Evolutionary conservation across 1,140 invertebrate genomes (phyloP), one percentile per base, ranked within the genome.

Genomic region (Drosophila asahinai): DNA sequence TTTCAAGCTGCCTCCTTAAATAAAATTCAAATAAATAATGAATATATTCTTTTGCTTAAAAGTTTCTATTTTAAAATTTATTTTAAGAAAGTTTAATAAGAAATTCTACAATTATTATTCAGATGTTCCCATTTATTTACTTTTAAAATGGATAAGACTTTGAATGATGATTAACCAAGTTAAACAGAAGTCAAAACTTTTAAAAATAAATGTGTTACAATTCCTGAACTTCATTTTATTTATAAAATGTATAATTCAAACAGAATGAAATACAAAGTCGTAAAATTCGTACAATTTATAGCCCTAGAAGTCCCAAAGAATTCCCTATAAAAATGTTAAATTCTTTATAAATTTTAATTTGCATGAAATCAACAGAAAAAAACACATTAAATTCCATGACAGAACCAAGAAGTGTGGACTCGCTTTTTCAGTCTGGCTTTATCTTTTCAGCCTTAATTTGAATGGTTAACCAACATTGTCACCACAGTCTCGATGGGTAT

Each of bases 371-470:
- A 19, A 38, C 52, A 55, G 15, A 22, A 3, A 55, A 25, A 25
- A 25, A 25, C 22, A 55, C 11, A 12, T 3, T 15, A 5, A 38
- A 9, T 38, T 3, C 12, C 12, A 19, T 1, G 6, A 1, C 6
- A 14, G 22, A 38, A 15, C 52, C 30, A 9, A 38, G 11, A 38
- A 15, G 12, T 38, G 19, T 25, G 5, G 5, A 22, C 11, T 15
- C 8, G 8, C 62, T 17, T 8, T 38, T 52, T 38, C 12, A 19
- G 5, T 5, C 14, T 38, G 11, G 17, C 40, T 33, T 9, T 27
- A 38, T 17, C 4, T 2, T 57, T n/a, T 17, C 36, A 30, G 25
- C 14, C 2, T 17, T n/a, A 65, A 65, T 65, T 62, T 65, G 63
- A 19, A 25, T 11, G 15, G 27, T 15, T 19, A 61, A 45, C 38